Percentiles rank a stretch among this genome's conserved stretches.
phyloP scores from a whole-genome alignment of 1,140 invertebrate species.

The Nasonia vitripennis region DNA sequence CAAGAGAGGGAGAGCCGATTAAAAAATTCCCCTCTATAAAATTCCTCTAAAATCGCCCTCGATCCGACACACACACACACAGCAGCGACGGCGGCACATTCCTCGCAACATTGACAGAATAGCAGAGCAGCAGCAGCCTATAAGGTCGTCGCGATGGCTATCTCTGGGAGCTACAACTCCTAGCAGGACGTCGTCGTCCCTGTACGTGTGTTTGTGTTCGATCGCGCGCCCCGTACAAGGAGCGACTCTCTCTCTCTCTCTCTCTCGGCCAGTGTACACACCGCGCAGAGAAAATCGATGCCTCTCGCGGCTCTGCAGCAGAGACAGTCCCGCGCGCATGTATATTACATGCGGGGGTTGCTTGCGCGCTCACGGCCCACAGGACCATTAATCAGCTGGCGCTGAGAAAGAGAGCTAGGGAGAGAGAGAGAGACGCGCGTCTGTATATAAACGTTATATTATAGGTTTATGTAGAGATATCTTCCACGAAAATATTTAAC shows the following conservation, averaged over 20 bases:
- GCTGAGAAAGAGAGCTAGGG: no score
- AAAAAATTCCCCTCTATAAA: slow-evolving; percentile 4
- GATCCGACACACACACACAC: not conserved
- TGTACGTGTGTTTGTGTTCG: not conserved
- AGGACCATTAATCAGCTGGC: not conserved
- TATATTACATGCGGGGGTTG: not conserved
- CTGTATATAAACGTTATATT: not conserved
- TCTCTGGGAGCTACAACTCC: not conserved
- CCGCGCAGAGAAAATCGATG: not conserved
- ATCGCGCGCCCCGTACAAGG: not conserved
- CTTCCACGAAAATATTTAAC: not conserved
- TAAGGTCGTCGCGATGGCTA: not conserved
- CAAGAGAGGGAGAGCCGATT: not conserved
- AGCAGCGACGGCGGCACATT: not conserved
- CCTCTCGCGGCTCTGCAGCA: not conserved
- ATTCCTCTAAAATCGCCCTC: not conserved
- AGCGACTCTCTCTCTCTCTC: not conserved
- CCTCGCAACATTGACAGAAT: not conserved
- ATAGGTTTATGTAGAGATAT: not conserved
- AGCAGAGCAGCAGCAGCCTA: not conserved
- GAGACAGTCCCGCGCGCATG: not conserved
- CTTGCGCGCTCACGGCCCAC: no score
- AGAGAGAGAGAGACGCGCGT: no score
- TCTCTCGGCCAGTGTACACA: no score
- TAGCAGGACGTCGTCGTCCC: not conserved